phyloP scores from a whole-genome alignment of 1,140 invertebrate species.

The Hirudo medicinalis region DNA sequence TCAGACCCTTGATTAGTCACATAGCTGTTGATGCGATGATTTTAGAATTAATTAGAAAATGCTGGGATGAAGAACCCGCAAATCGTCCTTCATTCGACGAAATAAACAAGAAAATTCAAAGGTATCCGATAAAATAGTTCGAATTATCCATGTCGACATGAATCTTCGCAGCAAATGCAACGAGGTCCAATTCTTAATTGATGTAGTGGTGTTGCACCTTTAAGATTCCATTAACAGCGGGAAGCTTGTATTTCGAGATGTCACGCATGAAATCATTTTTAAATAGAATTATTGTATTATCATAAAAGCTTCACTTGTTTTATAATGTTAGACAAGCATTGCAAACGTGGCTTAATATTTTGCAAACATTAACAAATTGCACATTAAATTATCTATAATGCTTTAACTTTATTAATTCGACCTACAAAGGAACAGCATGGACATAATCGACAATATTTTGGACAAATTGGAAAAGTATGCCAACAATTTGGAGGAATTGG shows the following conservation, averaged over 20 bases:
- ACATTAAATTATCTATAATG: no score
- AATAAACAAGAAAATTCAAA: slow-evolving; percentile 7
- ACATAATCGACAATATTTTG: slow-evolving; percentile 83
- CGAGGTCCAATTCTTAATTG: not conserved
- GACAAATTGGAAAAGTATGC: slow-evolving; percentile 84
- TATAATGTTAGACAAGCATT: no score
- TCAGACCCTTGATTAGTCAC: not conserved
- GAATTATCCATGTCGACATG: not conserved
- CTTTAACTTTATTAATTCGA: slow-evolving; percentile 23
- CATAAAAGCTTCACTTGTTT: no score
- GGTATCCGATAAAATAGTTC: not conserved
- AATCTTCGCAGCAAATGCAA: not conserved
- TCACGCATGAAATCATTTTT: not conserved
- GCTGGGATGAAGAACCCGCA: slow-evolving; percentile 32
- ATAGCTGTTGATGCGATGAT: not conserved
- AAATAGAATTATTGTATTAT: not conserved
- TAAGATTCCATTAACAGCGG: not conserved
- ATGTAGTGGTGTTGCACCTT: not conserved
- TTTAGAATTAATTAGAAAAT: slow-evolving; percentile 25
- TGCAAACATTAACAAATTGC: not conserved
- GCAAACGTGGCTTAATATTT: no score
- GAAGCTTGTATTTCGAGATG: no score
- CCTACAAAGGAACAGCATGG: slow-evolving; percentile 55
- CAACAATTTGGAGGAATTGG: slow-evolving; percentile 73
- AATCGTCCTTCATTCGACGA: slow-evolving; percentile 30